A percentile compares a stretch with the other conserved stretches of the same genome.
Conservation (phyloP, 1,140 invertebrate genomes). For the Coboldia fuscipes region DNA sequence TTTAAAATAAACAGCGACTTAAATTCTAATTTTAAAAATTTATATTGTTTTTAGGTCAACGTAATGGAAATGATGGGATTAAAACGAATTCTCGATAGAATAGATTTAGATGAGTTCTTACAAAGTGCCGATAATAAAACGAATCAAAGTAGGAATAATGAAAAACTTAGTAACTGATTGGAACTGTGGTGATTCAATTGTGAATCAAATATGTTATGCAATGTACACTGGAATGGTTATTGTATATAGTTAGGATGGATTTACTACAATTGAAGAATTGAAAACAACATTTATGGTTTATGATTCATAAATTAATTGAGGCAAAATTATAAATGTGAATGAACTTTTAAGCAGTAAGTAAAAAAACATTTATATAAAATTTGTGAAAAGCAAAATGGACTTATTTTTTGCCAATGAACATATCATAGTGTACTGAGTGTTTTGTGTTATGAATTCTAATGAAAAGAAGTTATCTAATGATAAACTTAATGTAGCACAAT, state of each 20-base stretch:
- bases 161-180: background rate
- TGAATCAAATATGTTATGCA: background rate
- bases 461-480: no score
- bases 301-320: background rate
- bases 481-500: no score
- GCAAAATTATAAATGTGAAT: background rate
- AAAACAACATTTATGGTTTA: background rate
- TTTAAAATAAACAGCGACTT: background rate
- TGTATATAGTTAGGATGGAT: background rate
- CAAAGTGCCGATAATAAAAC: background rate
- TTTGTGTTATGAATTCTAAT: no score
- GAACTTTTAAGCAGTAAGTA: background rate
- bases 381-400: background rate
- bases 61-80: constrained; percentile 1
- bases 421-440: no score
- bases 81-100: background rate
- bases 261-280: background rate
- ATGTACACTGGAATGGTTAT: background rate
- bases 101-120: background rate
- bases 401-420: background rate
- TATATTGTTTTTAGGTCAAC: background rate
- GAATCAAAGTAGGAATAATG: background rate
- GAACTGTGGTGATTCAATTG: no score
- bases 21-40: background rate
- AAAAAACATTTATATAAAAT: background rate